Conservation (phyloP, 2,888 invertebrate species). For the Drosophila pegasa region DNA sequence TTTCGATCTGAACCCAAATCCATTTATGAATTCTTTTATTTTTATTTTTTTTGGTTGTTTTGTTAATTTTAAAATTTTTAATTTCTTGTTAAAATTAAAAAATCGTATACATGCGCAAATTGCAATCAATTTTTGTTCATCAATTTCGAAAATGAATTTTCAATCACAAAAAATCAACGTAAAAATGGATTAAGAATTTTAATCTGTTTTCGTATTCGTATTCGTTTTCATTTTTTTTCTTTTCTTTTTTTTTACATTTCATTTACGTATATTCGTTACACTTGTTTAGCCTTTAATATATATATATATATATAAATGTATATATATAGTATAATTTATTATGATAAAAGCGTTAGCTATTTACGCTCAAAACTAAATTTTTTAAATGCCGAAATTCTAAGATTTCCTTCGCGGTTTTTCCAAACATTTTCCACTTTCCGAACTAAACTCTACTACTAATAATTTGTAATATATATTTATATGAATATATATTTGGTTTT, state of each 20-base stretch:
- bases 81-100: slow-evolving; percentile 74
- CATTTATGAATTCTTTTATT: slow-evolving; percentile 77
- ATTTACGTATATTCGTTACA: slow-evolving; percentile 84
- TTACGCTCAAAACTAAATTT: slow-evolving; percentile 76
- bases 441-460: slow-evolving; percentile 77
- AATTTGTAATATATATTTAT: slow-evolving; percentile 34
- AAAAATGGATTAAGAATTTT: slow-evolving; percentile 62
- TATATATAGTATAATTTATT: slow-evolving; percentile 27
- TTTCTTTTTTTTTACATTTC: slow-evolving; percentile 57
- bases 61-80: slow-evolving; percentile 25
- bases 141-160: slow-evolving; percentile 76
- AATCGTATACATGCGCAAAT: slow-evolving; percentile 84
- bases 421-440: slow-evolving; percentile 30
- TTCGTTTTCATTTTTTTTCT: slow-evolving; percentile 14
- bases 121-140: slow-evolving; percentile 74
- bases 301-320: slow-evolving; percentile 29
- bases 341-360: slow-evolving; percentile 80
- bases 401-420: slow-evolving; percentile 25
- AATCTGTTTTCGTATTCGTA: slow-evolving; percentile 29
- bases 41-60: slow-evolving; percentile 28
- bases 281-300: slow-evolving; percentile 74
- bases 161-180: slow-evolving; percentile 76
- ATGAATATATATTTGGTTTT: slow-evolving; percentile 3
- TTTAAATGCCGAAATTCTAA: slow-evolving; percentile 40
- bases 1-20: slow-evolving; percentile 60